Percentiles rank a stretch among this genome's conserved stretches.
Evolutionary conservation across 2,888 invertebrate species (phyloP).

Genomic region (Andrena bicolor): DNA sequence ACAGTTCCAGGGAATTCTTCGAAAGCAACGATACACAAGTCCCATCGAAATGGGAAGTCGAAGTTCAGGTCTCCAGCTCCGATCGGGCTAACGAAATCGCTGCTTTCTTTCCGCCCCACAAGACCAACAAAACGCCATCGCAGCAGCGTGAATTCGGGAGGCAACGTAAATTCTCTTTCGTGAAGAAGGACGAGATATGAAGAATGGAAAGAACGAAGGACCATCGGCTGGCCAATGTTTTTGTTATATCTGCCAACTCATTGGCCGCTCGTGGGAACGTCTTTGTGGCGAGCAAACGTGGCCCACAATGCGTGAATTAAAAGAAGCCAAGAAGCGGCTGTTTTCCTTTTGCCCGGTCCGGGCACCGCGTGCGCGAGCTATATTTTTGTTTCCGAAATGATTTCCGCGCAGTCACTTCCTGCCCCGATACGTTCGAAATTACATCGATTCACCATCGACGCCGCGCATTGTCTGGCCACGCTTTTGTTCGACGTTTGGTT

Average conservation of each 20-base stretch:
- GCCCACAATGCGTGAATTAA: conserved; percentile 76
- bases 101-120: too few species aligned
- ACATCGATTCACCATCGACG: conserved; percentile 55
- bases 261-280: conserved; percentile 80
- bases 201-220: conserved; percentile 56
- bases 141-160: conserved; percentile 53
- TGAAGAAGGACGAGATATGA: conserved; percentile 45
- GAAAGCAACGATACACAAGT: too few species aligned
- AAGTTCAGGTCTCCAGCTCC: too few species aligned
- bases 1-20: too few species aligned
- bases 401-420: conserved; percentile 78
- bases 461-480: conserved; percentile 36
- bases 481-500: conserved; percentile 55
- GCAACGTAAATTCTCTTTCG: conserved; percentile 44
- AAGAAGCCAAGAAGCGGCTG: conserved; percentile 72
- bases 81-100: too few species aligned
- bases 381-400: conserved; percentile 74
- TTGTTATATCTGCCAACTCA: conserved; percentile 82
- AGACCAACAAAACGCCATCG: not conserved
- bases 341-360: conserved; percentile 72
- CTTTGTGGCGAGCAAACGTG: conserved; percentile 77
- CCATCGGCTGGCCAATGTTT: conserved; percentile 77
- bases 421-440: conserved; percentile 64
- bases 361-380: conserved; percentile 33
- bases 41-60: too few species aligned